Evolutionary conservation across 2,888 invertebrate species (phyloP).

Genomic region (Eupithecia insigniata): DNA sequence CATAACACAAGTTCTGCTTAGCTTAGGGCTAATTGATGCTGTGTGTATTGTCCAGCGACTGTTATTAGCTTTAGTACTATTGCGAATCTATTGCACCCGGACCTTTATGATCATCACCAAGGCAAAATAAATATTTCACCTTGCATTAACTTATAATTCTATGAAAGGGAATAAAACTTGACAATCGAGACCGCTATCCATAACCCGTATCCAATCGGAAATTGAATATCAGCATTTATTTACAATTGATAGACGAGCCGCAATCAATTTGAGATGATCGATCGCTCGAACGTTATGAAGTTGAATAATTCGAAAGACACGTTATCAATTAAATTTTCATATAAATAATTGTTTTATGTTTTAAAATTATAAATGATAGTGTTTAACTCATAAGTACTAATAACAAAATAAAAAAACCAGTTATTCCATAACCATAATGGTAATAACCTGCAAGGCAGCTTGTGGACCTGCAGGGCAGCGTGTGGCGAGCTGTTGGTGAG

Average conservation of each 20-base stretch:
- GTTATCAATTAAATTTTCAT: not conserved
- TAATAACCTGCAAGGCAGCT: too few relatives aligned
- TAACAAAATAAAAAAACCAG: too few relatives aligned
- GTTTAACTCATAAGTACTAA: not conserved
- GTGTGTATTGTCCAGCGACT: too few relatives aligned
- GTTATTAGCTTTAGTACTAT: too few relatives aligned
- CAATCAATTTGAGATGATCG: slow-evolving; percentile 72
- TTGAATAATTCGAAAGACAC: slow-evolving; percentile 10
- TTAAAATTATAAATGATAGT: not conserved
- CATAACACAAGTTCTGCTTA: too few relatives aligned
- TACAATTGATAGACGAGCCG: slow-evolving; percentile 61
- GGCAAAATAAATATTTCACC: not conserved
- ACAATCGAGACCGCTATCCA: slow-evolving; percentile 58
- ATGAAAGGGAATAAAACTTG: slow-evolving; percentile 43
- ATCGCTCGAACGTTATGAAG: slow-evolving; percentile 45
- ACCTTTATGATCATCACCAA: not conserved
- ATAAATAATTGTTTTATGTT: not conserved
- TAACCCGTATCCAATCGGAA: slow-evolving; percentile 71
- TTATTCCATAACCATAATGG: too few relatives aligned
- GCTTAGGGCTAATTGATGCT: too few relatives aligned
- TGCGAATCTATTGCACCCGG: not conserved
- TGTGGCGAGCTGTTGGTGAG: too few relatives aligned
- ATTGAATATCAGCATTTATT: slow-evolving; percentile 70
- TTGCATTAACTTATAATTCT: not conserved
- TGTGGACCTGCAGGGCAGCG: too few relatives aligned